Percentiles rank a stretch among this genome's conserved stretches.
Evolutionary conservation across 2,113 vertebrate species (phyloP).

Genomic region (Trematocara unimaculatum): DNA sequence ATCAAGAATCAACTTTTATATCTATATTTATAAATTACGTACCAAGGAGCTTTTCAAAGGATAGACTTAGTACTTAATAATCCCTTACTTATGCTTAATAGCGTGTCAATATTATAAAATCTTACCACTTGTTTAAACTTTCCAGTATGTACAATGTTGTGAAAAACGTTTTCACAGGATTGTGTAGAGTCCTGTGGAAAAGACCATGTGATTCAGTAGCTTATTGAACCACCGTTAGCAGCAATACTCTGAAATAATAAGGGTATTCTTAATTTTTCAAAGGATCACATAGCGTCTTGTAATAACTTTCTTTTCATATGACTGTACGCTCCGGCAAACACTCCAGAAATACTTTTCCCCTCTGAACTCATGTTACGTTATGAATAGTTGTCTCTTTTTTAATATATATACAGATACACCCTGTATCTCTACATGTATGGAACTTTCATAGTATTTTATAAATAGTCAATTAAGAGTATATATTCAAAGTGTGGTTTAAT

Average conservation of each 20-base stretch:
- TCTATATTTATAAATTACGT: background rate
- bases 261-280: background rate
- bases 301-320: background rate
- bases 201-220: background rate
- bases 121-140: background rate
- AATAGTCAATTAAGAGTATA: background rate
- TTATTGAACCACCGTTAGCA: background rate
- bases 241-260: background rate
- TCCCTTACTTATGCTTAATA: background rate
- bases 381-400: background rate
- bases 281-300: background rate
- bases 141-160: background rate
- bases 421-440: background rate
- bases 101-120: background rate
- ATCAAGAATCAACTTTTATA: background rate
- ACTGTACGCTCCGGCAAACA: accelerated
- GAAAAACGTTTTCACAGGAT: background rate
- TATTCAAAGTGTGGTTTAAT: background rate
- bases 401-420: background rate
- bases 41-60: background rate
- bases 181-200: background rate
- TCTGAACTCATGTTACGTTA: background rate
- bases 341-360: background rate
- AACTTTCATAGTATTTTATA: background rate
- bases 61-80: background rate